Evolutionary conservation across 1,140 invertebrate genomes (phyloP).

Genomic region (Drosophila orena): DNA sequence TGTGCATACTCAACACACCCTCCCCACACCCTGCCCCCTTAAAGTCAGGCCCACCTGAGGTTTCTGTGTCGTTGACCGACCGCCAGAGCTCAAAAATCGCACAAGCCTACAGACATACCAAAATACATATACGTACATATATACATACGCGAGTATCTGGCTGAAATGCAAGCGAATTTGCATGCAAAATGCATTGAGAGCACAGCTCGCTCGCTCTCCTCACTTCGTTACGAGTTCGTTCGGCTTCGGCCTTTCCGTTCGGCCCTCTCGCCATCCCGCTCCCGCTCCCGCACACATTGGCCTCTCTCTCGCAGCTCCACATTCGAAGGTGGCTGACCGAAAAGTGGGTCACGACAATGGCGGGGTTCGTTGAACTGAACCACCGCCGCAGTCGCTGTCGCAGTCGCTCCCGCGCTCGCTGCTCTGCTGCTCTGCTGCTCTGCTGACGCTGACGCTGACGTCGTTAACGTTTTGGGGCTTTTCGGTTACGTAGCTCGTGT

Average conservation of each 20-base stretch:
- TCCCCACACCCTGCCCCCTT: conserved; percentile 6
- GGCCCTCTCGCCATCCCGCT: conserved; percentile 15
- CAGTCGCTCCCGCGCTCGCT: conserved; percentile 45
- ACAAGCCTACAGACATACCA: conserved; percentile 20
- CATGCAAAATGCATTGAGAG: conserved; percentile 77
- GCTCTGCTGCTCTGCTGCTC: conserved; percentile 16
- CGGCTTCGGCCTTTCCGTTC: conserved; percentile 13
- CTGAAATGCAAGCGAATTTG: conserved; percentile 67
- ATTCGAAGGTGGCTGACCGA: conserved; percentile 85
- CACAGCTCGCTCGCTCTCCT: conserved; percentile 30
- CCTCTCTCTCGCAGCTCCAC: conserved; percentile 69
- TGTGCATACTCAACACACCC: conserved; percentile 9
- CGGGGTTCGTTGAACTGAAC: conserved; percentile 84
- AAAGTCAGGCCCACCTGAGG: conserved; percentile 85
- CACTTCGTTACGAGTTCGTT: conserved; percentile 10
- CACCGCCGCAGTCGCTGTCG: conserved; percentile 62
- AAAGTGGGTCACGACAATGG: conserved; percentile 85
- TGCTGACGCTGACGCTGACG: conserved; percentile 33
- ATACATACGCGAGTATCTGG: too few relatives aligned
- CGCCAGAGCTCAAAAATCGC: conserved; percentile 65
- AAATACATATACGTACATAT: conserved; percentile 1
- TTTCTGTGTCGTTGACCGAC: conserved; percentile 85
- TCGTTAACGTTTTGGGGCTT: conserved; percentile 57
- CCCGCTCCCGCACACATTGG: conserved; percentile 16
- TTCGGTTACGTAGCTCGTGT: conserved; percentile 74